These are phyloP conservation scores for Parthenolecanium corni DNA, from an alignment of 2,888 invertebrate species.

Conservation along the genomic window DNA sequence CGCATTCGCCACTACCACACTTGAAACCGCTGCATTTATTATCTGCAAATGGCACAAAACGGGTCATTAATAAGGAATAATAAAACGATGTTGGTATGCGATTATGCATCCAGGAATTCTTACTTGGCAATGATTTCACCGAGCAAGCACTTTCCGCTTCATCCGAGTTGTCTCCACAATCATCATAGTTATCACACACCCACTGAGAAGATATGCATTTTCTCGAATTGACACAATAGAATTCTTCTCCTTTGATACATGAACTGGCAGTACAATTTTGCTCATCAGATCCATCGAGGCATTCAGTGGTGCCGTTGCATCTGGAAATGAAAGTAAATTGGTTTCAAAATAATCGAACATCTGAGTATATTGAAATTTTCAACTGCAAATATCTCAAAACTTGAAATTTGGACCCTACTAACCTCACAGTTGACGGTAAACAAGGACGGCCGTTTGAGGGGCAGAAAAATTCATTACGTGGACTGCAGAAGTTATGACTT, in stretches of 20 bases:
- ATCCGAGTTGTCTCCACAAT: constrained; percentile 63
- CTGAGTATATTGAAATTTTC: not conserved
- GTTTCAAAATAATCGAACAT: not conserved
- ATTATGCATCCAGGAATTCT: not conserved
- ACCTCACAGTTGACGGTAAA: constrained; percentile 32
- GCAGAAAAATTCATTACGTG: constrained; percentile 35
- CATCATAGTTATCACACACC: constrained; percentile 49
- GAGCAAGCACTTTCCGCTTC: constrained; percentile 42
- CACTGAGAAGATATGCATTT: constrained; percentile 48
- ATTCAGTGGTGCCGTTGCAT: constrained; percentile 55
- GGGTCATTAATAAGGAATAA: not conserved
- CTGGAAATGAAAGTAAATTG: constrained; percentile 37
- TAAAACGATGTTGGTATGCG: not conserved
- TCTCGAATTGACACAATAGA: constrained; percentile 38
- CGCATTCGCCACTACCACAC: constrained; percentile 53
- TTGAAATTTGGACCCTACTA: too few species aligned
- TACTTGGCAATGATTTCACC: constrained; percentile 9
- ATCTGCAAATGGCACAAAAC: not conserved
- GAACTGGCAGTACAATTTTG: constrained; percentile 40
- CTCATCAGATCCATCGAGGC: constrained; percentile 63
- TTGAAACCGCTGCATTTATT: constrained; percentile 29
- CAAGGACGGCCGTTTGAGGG: constrained; percentile 34
- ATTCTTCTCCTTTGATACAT: constrained; percentile 38
- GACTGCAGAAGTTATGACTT: constrained; percentile 15
- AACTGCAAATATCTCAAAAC: too few species aligned